These are phyloP conservation scores for Clamator glandarius DNA, from an alignment of 2,797 vertebrate species.

Conservation along the genomic window DNA sequence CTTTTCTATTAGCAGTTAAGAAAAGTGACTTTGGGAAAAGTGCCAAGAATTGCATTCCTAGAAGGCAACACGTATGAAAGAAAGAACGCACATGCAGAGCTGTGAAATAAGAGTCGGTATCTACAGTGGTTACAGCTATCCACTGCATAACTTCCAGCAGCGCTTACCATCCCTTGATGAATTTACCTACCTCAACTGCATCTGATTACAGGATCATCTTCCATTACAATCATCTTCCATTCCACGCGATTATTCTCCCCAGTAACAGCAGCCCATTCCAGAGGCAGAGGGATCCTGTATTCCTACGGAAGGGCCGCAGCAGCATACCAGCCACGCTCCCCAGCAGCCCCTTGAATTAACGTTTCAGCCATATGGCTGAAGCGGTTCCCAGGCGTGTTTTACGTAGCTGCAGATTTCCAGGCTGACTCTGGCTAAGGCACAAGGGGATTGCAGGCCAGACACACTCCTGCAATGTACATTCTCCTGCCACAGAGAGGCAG, in stretches of 20 bases:
- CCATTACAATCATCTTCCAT: no score
- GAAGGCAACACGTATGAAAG: fast-evolving
- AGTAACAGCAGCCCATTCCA: not conserved
- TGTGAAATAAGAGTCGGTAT: not conserved
- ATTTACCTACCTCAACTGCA: no score
- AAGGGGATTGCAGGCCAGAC: not conserved
- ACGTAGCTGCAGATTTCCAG: no score
- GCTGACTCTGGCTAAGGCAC: fast-evolving
- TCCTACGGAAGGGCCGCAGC: not conserved
- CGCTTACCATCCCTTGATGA: not conserved
- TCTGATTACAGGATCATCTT: no score
- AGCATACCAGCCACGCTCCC: not conserved
- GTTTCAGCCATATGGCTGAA: not conserved
- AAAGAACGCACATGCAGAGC: fast-evolving
- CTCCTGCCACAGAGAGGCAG: not conserved
- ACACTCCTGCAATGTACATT: no score
- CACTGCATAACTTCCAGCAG: not conserved
- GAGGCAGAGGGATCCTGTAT: not conserved
- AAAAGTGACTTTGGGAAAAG: not conserved
- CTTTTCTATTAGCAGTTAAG: no score
- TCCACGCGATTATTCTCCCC: not conserved
- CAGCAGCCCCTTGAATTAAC: not conserved
- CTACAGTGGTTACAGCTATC: fast-evolving
- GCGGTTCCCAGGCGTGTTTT: fast-evolving
- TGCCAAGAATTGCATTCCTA: fast-evolving